Percentiles rank a stretch among this genome's conserved stretches.
Evolutionary conservation across 1,140 invertebrate genomes (phyloP).

Genomic region (Macrotrachela quadricornifera): DNA sequence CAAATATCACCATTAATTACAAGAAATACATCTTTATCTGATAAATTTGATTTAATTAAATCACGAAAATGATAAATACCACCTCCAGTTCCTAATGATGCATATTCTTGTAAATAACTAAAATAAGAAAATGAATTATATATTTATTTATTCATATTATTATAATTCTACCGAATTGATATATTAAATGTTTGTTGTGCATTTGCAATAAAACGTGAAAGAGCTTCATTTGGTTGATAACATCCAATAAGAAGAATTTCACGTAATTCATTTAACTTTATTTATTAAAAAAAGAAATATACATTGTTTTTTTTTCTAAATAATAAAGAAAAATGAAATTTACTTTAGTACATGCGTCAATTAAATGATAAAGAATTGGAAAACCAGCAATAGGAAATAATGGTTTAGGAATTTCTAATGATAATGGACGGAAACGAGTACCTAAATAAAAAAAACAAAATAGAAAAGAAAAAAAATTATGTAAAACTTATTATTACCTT

Average conservation of each 20-base stretch:
- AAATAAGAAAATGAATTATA: conserved; percentile 4
- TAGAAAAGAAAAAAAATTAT: neutral
- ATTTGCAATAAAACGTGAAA: conserved; percentile 52
- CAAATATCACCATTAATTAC: conserved; percentile 94
- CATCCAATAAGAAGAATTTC: conserved; percentile 86
- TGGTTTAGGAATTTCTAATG: conserved; percentile 83
- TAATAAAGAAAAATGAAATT: too few relatives aligned
- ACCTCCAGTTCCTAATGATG: conserved; percentile 76
- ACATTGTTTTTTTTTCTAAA: too few relatives aligned
- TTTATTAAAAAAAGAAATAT: conserved; percentile 61
- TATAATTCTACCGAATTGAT: conserved; percentile 44
- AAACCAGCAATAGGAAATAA: conserved; percentile 84
- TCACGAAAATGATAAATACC: conserved; percentile 91
- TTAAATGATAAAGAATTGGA: conserved; percentile 47
- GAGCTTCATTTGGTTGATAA: conserved; percentile 50
- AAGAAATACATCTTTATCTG: conserved; percentile 54
- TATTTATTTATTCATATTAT: too few relatives aligned
- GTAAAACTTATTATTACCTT: neutral
- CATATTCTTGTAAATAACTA: conserved; percentile 81
- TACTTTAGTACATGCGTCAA: too few relatives aligned
- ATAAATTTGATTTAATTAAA: conserved; percentile 58
- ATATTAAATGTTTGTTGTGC: conserved; percentile 55
- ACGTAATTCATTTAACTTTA: conserved; percentile 29
- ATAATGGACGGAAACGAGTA: conserved; percentile 81
- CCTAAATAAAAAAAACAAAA: conserved; percentile 36